Base-by-base conservation (phyloP, 2,888 invertebrate genomes). In the Bombyx huttoni region DNA sequence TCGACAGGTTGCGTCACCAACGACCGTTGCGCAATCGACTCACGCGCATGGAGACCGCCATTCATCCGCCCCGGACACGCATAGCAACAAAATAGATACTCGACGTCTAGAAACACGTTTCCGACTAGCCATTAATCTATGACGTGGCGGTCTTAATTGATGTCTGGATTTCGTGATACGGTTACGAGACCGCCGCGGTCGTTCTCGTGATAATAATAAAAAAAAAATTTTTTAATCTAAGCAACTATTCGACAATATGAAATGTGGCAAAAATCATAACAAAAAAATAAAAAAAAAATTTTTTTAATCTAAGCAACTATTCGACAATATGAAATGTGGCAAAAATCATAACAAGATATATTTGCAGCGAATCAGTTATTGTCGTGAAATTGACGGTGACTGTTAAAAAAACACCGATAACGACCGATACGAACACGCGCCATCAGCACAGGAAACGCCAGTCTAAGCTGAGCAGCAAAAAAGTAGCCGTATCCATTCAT, bases 1-100 rank as follows among this genome's bases (percentile, higher is more conserved):
- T 65, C 78, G 78, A 71, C 75, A 70, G 71, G 73, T 85, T 85
- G 75, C 86, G 85, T 84, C 84, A 86, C 72, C 70, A 65, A 53
- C 59, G 58, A 59, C 56, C 58, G 67, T 77, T 76, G 73, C 77
- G 75, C 71, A 76, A 77, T 65, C 69, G 66, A 72, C 81, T 81
- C 83, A 78, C 81, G 82, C 82, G 81, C 81, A 75, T 69, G 63
- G 70, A 63, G 62, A 68, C 71, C 65, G 72, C 78, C 84, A 81
- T 80, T 84, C 86, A 82, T 83, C 77, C 79, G 78, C 73, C 72
- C 71, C 66, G 64, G 62, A 59, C 64, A 67, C 69, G 73, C 73
- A 68, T 81, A 71, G 78, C 73, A 81, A 81, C 82, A 75, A 68
- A 67, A 65, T 61, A 64, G 54, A 47, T 60, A 62, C 61, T 54